A percentile compares a stretch with the other conserved stretches of the same genome.
phyloP scores from a whole-genome alignment of 2,888 invertebrate genomes.

The Drosophila phalerata region DNA sequence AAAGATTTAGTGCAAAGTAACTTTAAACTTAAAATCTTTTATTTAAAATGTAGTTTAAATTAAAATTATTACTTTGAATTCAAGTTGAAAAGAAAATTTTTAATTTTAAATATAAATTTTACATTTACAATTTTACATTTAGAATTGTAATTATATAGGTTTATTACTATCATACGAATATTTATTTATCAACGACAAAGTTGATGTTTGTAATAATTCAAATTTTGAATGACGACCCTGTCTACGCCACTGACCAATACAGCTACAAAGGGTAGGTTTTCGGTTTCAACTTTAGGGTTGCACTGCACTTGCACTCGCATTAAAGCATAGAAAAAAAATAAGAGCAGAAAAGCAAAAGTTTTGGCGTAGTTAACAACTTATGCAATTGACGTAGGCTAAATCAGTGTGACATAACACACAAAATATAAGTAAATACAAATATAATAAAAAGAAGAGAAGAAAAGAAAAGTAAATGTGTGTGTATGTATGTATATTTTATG shows the following conservation, averaged over 20 bases:
- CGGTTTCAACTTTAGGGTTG: conserved; percentile 48
- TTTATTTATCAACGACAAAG: neutral
- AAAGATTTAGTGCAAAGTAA: no score
- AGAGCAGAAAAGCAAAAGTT: conserved; percentile 33
- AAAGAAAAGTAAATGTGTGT: conserved; percentile 3
- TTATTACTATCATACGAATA: neutral
- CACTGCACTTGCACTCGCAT: conserved; percentile 55
- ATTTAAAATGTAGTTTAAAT: no score
- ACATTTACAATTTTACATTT: no score
- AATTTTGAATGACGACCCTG: conserved; percentile 2
- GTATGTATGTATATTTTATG: conserved; percentile 9
- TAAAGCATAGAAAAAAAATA: conserved; percentile 38
- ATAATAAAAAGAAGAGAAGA: neutral
- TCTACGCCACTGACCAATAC: conserved; percentile 34
- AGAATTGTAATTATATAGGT: neutral
- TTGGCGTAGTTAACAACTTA: conserved; percentile 37
- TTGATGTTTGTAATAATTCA: neutral
- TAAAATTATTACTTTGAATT: no score
- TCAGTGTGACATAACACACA: conserved; percentile 32
- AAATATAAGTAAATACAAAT: conserved; percentile 8
- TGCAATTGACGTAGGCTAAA: conserved; percentile 42
- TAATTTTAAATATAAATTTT: no score
- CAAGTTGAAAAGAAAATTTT: no score
- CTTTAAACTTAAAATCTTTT: no score
- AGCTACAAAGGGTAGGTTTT: conserved; percentile 51